Conservation (phyloP, 2,888 invertebrate species). For the Epiperipatus broadwayi region DNA sequence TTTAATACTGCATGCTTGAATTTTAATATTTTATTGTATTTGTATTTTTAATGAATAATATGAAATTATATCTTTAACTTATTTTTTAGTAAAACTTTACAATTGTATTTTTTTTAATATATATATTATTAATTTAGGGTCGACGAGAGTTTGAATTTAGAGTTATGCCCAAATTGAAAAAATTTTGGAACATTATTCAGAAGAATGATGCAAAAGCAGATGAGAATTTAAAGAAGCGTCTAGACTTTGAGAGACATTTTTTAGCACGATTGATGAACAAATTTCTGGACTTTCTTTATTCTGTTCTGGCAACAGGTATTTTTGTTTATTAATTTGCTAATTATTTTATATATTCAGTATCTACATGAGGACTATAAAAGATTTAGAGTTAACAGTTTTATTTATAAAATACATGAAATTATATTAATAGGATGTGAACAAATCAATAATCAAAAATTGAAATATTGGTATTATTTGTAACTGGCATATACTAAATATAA, state of each 20-base stretch:
- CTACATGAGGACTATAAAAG: no score
- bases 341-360: no score
- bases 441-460: no score
- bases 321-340: no score
- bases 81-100: no score
- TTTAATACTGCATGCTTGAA: neutral
- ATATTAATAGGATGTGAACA: no score
- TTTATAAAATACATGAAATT: no score
- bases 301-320: slow-evolving; percentile 37
- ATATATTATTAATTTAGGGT: no score
- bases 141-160: slow-evolving; percentile 69
- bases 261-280: slow-evolving; percentile 64
- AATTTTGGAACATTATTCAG: slow-evolving; percentile 71
- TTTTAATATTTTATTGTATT: slow-evolving; percentile 13
- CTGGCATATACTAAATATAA: no score
- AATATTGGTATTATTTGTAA: no score
- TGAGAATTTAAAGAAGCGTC: slow-evolving; percentile 19
- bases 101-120: no score
- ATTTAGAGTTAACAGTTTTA: no score
- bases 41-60: neutral
- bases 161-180: slow-evolving; percentile 66
- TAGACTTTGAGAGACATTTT: slow-evolving; percentile 65
- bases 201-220: slow-evolving; percentile 44
- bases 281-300: slow-evolving; percentile 61
- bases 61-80: neutral